Evolutionary conservation across 2,797 vertebrate genomes (phyloP).

Genomic region (Chaenodraco wilsoni): DNA sequence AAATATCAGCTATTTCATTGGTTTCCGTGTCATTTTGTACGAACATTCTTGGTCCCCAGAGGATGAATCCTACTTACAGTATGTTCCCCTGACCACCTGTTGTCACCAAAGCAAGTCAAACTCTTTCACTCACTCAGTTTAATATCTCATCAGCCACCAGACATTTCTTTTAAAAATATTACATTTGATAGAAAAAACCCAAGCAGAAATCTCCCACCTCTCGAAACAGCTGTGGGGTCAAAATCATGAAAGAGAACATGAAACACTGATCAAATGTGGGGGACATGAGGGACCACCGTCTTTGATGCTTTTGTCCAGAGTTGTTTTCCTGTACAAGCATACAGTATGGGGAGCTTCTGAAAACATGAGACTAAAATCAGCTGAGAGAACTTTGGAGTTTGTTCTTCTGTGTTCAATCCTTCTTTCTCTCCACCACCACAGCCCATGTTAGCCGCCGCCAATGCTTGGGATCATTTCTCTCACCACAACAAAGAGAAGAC

Average conservation of each 20-base stretch:
- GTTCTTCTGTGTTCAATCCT: constrained; percentile 61
- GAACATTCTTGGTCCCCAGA: not conserved
- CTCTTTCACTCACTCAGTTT: too few species aligned
- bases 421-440: constrained; percentile 51
- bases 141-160: too few species aligned
- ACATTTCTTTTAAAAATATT: not conserved
- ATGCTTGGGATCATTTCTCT: constrained; percentile 60
- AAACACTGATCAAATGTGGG: constrained; percentile 61
- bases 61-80: not conserved
- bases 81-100: not conserved
- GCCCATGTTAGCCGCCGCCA: constrained; percentile 41
- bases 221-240: constrained; percentile 69
- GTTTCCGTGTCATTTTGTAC: not conserved
- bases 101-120: too few species aligned
- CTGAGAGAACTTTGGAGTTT: constrained; percentile 61
- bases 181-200: not conserved
- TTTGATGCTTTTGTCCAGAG: constrained; percentile 73
- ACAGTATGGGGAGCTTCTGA: constrained; percentile 55
- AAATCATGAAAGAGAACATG: constrained; percentile 65
- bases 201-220: constrained; percentile 38
- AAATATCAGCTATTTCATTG: not conserved
- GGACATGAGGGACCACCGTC: constrained; percentile 61
- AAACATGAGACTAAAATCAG: constrained; percentile 64
- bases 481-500: constrained; percentile 73
- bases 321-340: constrained; percentile 25